Evolutionary conservation across 1,140 invertebrate species (phyloP), one percentile per base, ranked within the genome.

Genomic region (Kradibia gibbosae): DNA sequence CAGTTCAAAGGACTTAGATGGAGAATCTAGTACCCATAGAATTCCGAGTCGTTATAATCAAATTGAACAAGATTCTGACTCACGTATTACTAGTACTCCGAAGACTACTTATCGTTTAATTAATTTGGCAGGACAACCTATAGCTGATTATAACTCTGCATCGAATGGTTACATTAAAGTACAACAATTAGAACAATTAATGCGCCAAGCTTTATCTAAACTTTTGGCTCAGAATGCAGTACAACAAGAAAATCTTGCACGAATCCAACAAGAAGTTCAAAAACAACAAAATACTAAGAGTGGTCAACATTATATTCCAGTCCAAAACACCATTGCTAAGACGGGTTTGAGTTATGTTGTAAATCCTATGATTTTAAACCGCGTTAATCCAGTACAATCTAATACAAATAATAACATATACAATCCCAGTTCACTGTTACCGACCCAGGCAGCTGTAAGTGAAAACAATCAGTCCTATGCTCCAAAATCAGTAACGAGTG

Each of bases 181-280:
- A 55, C 87, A 89, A 15, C 89, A 89, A 0, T 57, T 90, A 25
- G 89, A 91, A 28, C 87, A 89, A 39, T 31, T 89, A 0, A 88
- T 88, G 87, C 85, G 84, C 13, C 88, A 89, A 73, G 83, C 86
- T 1, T 50, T 90, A 36, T 79, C 85, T 0, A 89, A 86, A 65
- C 34, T 90, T 8, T 57, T 90, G 10, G 81, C 86, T 0, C 89
- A 89, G 42, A 89, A 87, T 62, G 70, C 85, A 0, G 83, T 60
- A 13, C 85, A 87, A n/a, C 87, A 87, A n/a, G 22, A 48, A 0
- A 76, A 67, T 5, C 70, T 83, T 25, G 62, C 36, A 15, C 84
- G 83, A 15, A 84, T 62, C 57, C 60, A 39, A 65, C n/a, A n/a
- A 45, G 79, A 87, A 36, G 80, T 53, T 7, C 81, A 72, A 0